These are phyloP conservation scores for Umimayanthus chanpuru DNA, from an alignment of 92 coral and sea anemone genomes.

Conservation along the genomic window DNA sequence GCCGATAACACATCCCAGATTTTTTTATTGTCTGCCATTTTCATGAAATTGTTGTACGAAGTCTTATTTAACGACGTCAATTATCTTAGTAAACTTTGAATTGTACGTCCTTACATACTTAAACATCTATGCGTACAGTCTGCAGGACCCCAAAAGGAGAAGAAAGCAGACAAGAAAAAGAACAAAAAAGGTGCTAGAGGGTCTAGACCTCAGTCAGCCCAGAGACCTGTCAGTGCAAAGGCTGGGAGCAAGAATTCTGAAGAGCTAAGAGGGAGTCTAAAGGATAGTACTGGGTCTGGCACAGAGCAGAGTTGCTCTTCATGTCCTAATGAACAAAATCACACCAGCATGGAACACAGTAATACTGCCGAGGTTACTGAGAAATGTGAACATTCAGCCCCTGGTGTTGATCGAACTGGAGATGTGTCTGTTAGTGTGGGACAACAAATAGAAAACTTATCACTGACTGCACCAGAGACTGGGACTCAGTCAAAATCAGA, in stretches of 20 bases:
- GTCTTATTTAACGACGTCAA: no score
- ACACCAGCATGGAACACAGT: background rate
- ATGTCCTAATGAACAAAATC: background rate
- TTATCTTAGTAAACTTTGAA: no score
- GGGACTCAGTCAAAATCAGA: background rate
- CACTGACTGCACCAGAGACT: background rate
- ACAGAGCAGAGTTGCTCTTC: background rate
- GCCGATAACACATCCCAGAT: no score
- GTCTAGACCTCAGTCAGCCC: slow-evolving; percentile 49
- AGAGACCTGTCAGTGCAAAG: slow-evolving; percentile 63
- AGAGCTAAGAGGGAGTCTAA: background rate
- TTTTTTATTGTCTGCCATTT: no score
- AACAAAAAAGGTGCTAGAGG: slow-evolving; percentile 71
- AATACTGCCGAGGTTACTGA: background rate
- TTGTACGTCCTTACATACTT: background rate
- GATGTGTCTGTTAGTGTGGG: background rate
- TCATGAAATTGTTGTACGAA: no score
- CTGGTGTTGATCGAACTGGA: background rate
- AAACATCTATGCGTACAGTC: slow-evolving; percentile 50
- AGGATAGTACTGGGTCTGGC: background rate
- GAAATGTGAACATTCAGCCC: background rate
- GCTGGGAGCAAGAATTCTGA: slow-evolving; percentile 38
- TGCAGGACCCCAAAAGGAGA: slow-evolving; percentile 95
- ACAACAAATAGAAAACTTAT: background rate
- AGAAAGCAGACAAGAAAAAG: slow-evolving; percentile 79